These are phyloP conservation scores for Antennarius maculatus DNA, from an alignment of 2,797 vertebrate species.

Conservation along the genomic window DNA sequence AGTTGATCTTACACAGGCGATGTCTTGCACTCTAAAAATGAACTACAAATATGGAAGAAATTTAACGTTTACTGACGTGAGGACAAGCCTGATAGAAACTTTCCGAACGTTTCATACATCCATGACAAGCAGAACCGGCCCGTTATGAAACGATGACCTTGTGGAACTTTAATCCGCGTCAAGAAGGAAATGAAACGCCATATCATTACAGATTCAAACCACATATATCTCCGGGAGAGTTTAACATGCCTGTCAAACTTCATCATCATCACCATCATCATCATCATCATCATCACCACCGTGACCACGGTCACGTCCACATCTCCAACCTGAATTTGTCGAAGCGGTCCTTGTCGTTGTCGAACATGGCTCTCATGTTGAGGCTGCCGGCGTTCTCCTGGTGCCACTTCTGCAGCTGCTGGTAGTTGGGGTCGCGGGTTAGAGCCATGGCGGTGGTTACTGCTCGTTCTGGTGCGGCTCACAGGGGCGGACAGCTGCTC, in stretches of 20 bases:
- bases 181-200: too few species aligned
- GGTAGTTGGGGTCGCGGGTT: slow-evolving; percentile 78
- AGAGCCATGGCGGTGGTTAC: slow-evolving; percentile 77
- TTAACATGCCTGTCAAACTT: too few species aligned
- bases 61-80: fast-evolving
- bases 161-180: not conserved
- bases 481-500: not conserved
- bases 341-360: slow-evolving; percentile 83
- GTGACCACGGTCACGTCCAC: not conserved
- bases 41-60: fast-evolving
- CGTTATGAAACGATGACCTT: slow-evolving; percentile 50
- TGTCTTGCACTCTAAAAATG: fast-evolving
- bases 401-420: slow-evolving; percentile 85
- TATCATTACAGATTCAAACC: too few species aligned
- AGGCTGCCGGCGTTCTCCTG: slow-evolving; percentile 72
- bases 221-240: too few species aligned
- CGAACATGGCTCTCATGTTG: slow-evolving; percentile 86
- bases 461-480: not conserved
- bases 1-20: fast-evolving
- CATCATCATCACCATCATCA: not conserved
- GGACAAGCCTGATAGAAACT: too few species aligned
- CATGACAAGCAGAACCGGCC: not conserved
- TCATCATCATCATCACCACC: not conserved
- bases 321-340: slow-evolving; percentile 82
- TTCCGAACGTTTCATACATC: too few species aligned